Evolutionary conservation across 2,797 vertebrate species (phyloP).

Genomic region (Hemitrygon akajei): DNA sequence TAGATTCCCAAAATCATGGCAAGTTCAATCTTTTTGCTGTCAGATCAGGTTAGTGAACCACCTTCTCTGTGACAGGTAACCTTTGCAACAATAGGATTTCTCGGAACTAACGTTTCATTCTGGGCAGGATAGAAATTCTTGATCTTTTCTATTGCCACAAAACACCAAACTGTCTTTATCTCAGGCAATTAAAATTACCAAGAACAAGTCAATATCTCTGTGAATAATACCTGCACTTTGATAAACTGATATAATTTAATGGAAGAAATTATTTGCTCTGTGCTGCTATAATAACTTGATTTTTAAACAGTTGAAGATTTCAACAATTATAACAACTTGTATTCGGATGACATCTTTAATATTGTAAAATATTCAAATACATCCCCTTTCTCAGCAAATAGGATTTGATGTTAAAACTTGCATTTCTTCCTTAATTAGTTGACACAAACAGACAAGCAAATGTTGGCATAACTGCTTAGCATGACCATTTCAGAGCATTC

Average conservation of each 20-base stretch:
- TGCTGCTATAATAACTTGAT: not conserved
- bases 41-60: not conserved
- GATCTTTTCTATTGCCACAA: not conserved
- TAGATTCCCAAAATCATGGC: not conserved
- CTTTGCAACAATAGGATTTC: not conserved
- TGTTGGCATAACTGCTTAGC: too few species aligned
- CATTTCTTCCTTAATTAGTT: not conserved
- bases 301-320: not conserved
- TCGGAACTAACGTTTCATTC: not conserved
- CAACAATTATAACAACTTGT: not conserved
- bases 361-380: not conserved
- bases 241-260: not conserved
- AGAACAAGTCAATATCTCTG: not conserved
- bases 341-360: not conserved
- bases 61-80: not conserved
- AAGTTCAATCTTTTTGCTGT: slow-evolving; percentile 1
- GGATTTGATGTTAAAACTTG: not conserved
- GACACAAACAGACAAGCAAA: too few species aligned
- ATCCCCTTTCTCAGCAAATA: not conserved
- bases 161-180: not conserved
- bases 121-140: not conserved
- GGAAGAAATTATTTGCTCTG: not conserved
- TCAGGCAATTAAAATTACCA: not conserved
- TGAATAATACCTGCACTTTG: not conserved
- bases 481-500: too few species aligned